Conservation (phyloP, 1,140 invertebrate genomes). For the Mactra quadrangularis region DNA sequence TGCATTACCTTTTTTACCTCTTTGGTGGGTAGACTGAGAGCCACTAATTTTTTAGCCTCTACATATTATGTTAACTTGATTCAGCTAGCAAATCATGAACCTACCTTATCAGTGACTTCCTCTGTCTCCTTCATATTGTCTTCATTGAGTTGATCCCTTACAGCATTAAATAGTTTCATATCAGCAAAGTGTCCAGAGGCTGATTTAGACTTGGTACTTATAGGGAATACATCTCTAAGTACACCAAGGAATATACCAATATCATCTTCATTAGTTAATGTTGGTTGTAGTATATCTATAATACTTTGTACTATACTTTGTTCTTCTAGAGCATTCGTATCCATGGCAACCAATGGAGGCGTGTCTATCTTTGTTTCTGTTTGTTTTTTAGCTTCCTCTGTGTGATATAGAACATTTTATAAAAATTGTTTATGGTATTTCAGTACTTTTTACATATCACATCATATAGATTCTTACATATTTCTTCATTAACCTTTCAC, state of each 20-base stretch:
- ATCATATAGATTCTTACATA: too few relatives aligned
- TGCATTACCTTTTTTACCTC: too few relatives aligned
- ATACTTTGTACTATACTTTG: conserved; percentile 76
- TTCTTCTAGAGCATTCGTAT: conserved; percentile 72
- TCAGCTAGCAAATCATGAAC: too few relatives aligned
- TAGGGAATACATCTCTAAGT: conserved; percentile 79
- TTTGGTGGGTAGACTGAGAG: too few relatives aligned
- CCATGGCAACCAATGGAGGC: conserved; percentile 51
- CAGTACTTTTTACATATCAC: too few relatives aligned
- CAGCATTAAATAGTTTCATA: conserved; percentile 69
- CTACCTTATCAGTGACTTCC: conserved; percentile 77
- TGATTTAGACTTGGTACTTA: conserved; percentile 61
- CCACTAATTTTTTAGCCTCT: too few relatives aligned
- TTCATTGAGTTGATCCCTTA: conserved; percentile 79
- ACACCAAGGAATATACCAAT: conserved; percentile 64
- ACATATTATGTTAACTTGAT: too few relatives aligned
- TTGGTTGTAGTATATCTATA: conserved; percentile 67
- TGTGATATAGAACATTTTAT: background rate
- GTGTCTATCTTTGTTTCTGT: conserved; percentile 50
- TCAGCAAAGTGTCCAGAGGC: conserved; percentile 57
- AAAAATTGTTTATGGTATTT: too few relatives aligned
- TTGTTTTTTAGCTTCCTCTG: conserved; percentile 37
- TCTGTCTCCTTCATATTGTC: conserved; percentile 73
- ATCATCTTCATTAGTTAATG: conserved; percentile 71
- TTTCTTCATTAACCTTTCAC: too few relatives aligned